Base-by-base conservation (phyloP, 2,797 vertebrate species). In the Eremophila alpestris region DNA sequence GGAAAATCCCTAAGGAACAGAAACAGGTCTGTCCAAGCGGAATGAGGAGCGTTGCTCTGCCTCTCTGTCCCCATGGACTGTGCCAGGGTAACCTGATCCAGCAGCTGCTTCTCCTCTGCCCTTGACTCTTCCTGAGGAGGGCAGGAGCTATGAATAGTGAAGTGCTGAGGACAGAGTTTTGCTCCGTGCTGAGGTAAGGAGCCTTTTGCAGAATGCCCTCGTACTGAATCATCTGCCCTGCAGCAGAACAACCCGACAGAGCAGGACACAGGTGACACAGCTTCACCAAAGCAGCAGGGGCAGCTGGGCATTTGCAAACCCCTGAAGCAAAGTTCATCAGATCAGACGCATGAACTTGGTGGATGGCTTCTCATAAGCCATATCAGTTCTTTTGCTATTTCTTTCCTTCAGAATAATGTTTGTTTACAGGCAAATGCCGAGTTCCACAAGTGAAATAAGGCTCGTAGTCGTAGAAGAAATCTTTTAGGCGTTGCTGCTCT, bases 341-440 rank as follows among this genome's bases (percentile, higher is more conserved):
- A 26, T 79, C 77, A 70, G 14, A 54, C 30, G 7, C 0, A 0
- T 24, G 60, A 77, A 68, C 60, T 34, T 54, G 0, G 0, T 19
- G n/a, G 40, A 21, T 80, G 54, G 68, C 43, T 89, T 75, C 40
- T 76, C 24, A 29, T 51, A 49, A 94, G 63, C 26, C 17, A 22
- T 11, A 58, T 18, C 12, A 64, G 34, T 21, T 62, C 89, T 83
- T 83, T 83, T 81, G 30, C 11, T 70, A 2, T 34, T 45, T 30
- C 38, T 58, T 68, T n/a, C 17, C 26, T 59, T 86, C 30, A 16
- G 38, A 75, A 90, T 36, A 38, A 11, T 16, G n/a, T 52, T 74
- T 29, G 8, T 92, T 77, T 48, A 27, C 23, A 60, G 54, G n/a
- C 29, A 70, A 52, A 71, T 27, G 10, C 34, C 11, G 17, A 77